These are phyloP conservation scores for Monoplex corrugatus DNA, from an alignment of 2,888 invertebrate genomes.

Conservation along the genomic window DNA sequence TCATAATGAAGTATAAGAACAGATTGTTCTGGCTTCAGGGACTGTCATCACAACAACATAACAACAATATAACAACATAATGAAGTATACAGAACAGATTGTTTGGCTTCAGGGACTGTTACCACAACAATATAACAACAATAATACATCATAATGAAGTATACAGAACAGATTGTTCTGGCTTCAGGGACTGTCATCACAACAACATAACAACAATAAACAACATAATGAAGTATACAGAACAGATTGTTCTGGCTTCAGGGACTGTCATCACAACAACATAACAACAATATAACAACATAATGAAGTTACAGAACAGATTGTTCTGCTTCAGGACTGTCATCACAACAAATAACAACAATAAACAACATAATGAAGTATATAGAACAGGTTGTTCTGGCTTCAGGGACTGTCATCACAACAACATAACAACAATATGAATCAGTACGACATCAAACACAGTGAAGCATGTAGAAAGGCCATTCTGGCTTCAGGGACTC, in stretches of 20 bases:
- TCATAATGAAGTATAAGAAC: neutral
- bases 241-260: neutral
- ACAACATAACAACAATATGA: too few relatives aligned
- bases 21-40: too few relatives aligned
- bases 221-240: neutral
- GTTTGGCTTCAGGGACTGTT: neutral
- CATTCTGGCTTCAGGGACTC: too few relatives aligned
- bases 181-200: neutral
- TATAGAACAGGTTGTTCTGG: neutral
- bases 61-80: too few relatives aligned
- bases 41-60: too few relatives aligned
- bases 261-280: neutral
- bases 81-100: neutral
- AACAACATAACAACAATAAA: too few relatives aligned
- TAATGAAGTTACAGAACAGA: neutral
- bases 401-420: neutral
- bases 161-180: neutral
- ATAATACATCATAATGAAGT: neutral
- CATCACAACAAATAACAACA: too few relatives aligned
- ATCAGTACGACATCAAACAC: too few relatives aligned
- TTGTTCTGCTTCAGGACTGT: too few relatives aligned
- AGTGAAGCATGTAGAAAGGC: too few relatives aligned
- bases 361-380: too few relatives aligned
- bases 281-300: neutral
- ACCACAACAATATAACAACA: too few relatives aligned